Evolutionary conservation across 2,888 invertebrate genomes (phyloP), one percentile per base, ranked within the genome.

Genomic region (Eilema caniola): DNA sequence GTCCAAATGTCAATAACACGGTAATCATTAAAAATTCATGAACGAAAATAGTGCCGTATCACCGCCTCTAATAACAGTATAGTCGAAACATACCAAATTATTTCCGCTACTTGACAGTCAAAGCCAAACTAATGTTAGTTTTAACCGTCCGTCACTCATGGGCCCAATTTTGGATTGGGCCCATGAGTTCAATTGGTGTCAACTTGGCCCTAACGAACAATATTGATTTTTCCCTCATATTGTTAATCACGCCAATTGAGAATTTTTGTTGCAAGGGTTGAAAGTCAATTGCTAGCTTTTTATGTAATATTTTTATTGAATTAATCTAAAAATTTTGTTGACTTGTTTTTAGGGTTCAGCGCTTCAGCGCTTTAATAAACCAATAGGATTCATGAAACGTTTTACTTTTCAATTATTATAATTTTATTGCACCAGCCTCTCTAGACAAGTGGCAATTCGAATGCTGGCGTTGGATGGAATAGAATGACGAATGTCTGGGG

Each of bases 141-240:
- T 70, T 57, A n/a, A 73, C 73, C 64, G 73, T 69, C 71, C 59
- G 77, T 73, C 73, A 80, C 63, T 82, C 63, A 74, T 31, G 73
- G 67, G 64, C 14, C n/a, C 56, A 28, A 59, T 66, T n/a, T n/a
- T n/a, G n/a, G n/a, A n/a, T n/a, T n/a, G n/a, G n/a, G n/a, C n/a
- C 47, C 70, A 59, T 77, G 77, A 81, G 82, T 85, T 84, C 83
- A 86, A 86, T 82, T 73, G 82, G 82, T 85, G 86, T 86, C 85
- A 85, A 84, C 72, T 74, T 59, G 70, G 64, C 67, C 74, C 72
- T 60, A 66, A 72, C 66, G 41, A 66, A 72, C 66, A 28, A 60
- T 72, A 81, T 81, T 72, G 72, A 83, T 74, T 83, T 66, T 73
- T 74, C 77, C 81, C 83, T 79, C 76, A 81, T 79, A 71, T 61